These are phyloP conservation scores for Propithecus deckenii DNA, from an alignment of 2,797 vertebrate genomes.

Conservation along the genomic window DNA sequence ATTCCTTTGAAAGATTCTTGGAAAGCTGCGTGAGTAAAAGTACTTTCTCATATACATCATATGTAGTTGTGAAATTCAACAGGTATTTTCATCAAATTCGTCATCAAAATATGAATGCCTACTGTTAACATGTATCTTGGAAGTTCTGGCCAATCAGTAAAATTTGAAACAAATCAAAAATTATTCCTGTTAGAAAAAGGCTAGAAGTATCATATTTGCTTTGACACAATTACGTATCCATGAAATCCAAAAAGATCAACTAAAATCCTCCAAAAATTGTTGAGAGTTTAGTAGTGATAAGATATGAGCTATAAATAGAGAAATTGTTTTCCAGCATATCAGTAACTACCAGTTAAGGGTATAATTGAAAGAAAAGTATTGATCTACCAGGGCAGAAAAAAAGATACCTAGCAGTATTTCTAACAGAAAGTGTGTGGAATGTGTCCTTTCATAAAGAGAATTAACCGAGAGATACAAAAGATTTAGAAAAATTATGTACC, in stretches of 20 bases:
- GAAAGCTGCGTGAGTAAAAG: not conserved
- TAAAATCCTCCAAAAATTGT: constrained; percentile 9
- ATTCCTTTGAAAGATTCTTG: not conserved
- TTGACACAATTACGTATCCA: not conserved
- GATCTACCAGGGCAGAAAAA: not conserved
- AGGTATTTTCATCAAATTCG: constrained; percentile 14
- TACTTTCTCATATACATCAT: not conserved
- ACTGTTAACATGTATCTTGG: not conserved
- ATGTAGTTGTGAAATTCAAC: not conserved
- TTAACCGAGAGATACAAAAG: not conserved
- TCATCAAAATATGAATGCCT: not conserved
- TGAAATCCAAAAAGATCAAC: not conserved
- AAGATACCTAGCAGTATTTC: not conserved
- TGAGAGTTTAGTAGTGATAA: not conserved
- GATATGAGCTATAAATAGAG: not conserved
- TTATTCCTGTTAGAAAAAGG: not conserved
- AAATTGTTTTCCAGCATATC: not conserved
- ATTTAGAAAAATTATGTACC: not conserved
- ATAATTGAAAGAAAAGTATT: not conserved
- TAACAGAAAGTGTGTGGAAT: not conserved
- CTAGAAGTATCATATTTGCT: not conserved
- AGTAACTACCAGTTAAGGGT: not conserved
- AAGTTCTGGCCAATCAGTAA: not conserved
- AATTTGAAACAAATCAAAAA: constrained; percentile 14
- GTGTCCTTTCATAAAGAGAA: not conserved